Evolutionary conservation across 2,888 invertebrate genomes (phyloP), one percentile per base, ranked within the genome.

Genomic region (Agrotis puta): DNA sequence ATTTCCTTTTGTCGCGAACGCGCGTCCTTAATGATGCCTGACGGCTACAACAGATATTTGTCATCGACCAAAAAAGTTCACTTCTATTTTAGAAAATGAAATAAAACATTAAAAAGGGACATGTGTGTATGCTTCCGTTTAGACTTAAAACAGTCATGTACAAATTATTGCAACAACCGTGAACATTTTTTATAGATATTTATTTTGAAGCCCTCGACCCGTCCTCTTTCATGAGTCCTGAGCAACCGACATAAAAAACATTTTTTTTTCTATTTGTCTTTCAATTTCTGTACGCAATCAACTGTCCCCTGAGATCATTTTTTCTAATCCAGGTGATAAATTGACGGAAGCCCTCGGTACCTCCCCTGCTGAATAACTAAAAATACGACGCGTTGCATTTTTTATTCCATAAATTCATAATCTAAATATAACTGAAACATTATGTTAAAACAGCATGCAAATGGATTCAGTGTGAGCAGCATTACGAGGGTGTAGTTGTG

Each of bases 321-420:
- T 94, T 92, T 90, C 77, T 88, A 90, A 91, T 90, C 92, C 93
- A 93, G 92, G 92, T 94, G 94, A 93, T 92, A 90, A 91, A 92
- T 92, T 87, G 88, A 88, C 90, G 90, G 90, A 90, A 88, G 89
- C 88, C 85, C 79, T 82, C 63, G 70, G 84, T 84, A 77, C 79
- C 88, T 88, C 91, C 92, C 92, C 87, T 85, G 83, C 82, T 78
- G 73, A 64, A 58, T 80, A 78, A 83, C 88, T 89, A 90, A 92
- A 92, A 92, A 93, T 93, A 79, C 67, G 77, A 69, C 74, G 70
- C 66, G 64, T 75, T 67, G 73, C 80, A 83, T 85, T 83, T 91
- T 92, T 92, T 89, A 88, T 88, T 79, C 81, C 85, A 89, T 85
- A 87, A 88, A 83, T 87, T 67, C 58, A 57, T 74, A 59, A 76